Base-by-base conservation (phyloP, 2,797 vertebrate genomes). In the Helostoma temminkii region DNA sequence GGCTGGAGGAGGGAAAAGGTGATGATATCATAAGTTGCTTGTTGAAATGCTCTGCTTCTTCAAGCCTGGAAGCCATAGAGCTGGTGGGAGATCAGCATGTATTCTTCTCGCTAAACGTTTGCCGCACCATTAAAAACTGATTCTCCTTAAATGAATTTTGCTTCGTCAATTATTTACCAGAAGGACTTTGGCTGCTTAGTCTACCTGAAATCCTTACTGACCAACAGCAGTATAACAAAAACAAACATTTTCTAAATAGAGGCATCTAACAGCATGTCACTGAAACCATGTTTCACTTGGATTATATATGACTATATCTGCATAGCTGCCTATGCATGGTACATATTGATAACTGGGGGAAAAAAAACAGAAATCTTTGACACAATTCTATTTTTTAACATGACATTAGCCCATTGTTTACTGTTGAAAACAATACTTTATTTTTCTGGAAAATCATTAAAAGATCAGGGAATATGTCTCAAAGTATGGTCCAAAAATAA, bases 21-120 rank as follows among this genome's bases (percentile, higher is more conserved):
- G 65, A 78, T 58, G 69, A 66, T 66, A 69, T 64, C 55, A 54
- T 30, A 73, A 56, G 72, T 28, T 54, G 47, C 45, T 53, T 7
- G 52, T 39, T 71, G 55, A 39, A 73, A 83, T 6, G 53, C 0
- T 11, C 30, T 0, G 3, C 9, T 46, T 36, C 32, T 19, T 9
- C 25, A 3, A 42, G 37, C 32, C 46, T 24, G 18, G 39, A 60
- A 28, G 56, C 14, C 30, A 19, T 21, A 19, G 24, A 71, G 41
- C 62, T 22, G 4, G 8, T 25, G 48, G 34, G 25, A 19, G 56
- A 41, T 45, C n/a, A 12, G 21, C 48, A 19, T 24, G 16, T 6
- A 9, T 39, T 37, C 24, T 8, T 7, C 19, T 62, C n/a, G 34
- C 1, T 60, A 74, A 56, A 47, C 5, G 1, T 18, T 28, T 5